Evolutionary conservation across 2,113 vertebrate genomes (phyloP), one percentile per base, ranked within the genome.

Genomic region (Trogon melanurus): DNA sequence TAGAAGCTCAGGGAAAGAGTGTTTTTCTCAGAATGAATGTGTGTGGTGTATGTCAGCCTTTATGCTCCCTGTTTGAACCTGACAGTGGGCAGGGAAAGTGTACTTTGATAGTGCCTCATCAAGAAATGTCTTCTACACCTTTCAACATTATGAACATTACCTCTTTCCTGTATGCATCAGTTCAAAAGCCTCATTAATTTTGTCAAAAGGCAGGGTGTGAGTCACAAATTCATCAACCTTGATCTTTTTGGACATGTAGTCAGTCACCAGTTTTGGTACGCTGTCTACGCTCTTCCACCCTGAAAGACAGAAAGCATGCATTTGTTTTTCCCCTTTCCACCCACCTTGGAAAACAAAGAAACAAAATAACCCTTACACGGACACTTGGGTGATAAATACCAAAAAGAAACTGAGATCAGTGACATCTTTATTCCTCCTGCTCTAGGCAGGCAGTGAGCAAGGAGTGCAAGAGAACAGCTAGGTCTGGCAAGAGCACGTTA

Each of bases 181-280:
- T 45, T 98, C 98, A 96, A 98, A 98, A 69, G 97, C 98, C 80
- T 98, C 92, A 47, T 98, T 98, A 79, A 98, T 98, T 94, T 98
- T 96, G 72, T 97, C 89, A 85, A 98, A 98, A 91, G 98, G 91
- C 30, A 98, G 66, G 12, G 16, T 98, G 79, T 98, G 97, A 91
- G 98, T 98, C 75, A 98, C 97, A 94, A 98, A 98, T 91, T 98
- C 98, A 83, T 98, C 98, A 75, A 98, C 96, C 94, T 98, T 98
- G 64, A 98, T 98, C 96, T 98, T 98, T 88, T 98, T 98, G 56
- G 98, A 97, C 98, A 98, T 98, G 83, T 98, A 98, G 69, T 98
- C 98, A 44, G 96, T 96, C 91, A 98, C 98, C 92, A 98, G 85
- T 88, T 98, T 98, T 0, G 98, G 98, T 14, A 98, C 91, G 3